A percentile compares a stretch with the other conserved stretches of the same genome.
Conservation (phyloP, 2,797 vertebrate genomes). For the Austrolebias charrua region DNA sequence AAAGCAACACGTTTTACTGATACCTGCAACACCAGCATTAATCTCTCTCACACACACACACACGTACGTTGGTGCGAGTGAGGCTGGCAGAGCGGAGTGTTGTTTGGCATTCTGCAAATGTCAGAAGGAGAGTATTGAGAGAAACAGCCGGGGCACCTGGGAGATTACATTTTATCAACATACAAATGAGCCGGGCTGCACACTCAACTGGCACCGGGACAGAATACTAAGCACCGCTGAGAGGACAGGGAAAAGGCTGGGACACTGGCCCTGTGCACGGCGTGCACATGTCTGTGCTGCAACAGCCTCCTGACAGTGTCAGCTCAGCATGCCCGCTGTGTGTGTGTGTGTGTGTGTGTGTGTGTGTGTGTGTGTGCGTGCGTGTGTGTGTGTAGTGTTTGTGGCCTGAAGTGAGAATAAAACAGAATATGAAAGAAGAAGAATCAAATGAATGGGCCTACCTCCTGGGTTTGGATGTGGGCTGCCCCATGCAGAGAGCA, state of each 20-base stretch:
- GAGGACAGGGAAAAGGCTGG: constrained; percentile 34
- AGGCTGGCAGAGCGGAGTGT: constrained; percentile 42
- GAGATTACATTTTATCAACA: constrained; percentile 73
- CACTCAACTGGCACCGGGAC: constrained; percentile 38
- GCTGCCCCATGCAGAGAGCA: no score
- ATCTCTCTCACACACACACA: constrained; percentile 23
- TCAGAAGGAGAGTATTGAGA: constrained; percentile 60
- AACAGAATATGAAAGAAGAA: constrained; percentile 41
- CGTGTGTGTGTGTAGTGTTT: constrained; percentile 16
- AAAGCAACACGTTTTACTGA: constrained; percentile 1
- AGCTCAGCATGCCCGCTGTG: no score
- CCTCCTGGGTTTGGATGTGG: no score
- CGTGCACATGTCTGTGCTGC: constrained; percentile 6
- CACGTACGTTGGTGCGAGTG: background rate
- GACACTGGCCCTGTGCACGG: constrained; percentile 38
- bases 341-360: no score
- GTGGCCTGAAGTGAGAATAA: constrained; percentile 22
- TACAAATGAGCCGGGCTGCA: constrained; percentile 62
- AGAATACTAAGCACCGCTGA: constrained; percentile 51
- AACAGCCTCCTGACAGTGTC: no score
- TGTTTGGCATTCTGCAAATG: constrained; percentile 71
- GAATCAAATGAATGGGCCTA: constrained; percentile 41
- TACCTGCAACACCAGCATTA: constrained; percentile 11
- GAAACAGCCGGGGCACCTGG: constrained; percentile 54
- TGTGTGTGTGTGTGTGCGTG: no score